Evolutionary conservation across 2,797 vertebrate species (phyloP).

Genomic region (Brotogeris chrysoptera): DNA sequence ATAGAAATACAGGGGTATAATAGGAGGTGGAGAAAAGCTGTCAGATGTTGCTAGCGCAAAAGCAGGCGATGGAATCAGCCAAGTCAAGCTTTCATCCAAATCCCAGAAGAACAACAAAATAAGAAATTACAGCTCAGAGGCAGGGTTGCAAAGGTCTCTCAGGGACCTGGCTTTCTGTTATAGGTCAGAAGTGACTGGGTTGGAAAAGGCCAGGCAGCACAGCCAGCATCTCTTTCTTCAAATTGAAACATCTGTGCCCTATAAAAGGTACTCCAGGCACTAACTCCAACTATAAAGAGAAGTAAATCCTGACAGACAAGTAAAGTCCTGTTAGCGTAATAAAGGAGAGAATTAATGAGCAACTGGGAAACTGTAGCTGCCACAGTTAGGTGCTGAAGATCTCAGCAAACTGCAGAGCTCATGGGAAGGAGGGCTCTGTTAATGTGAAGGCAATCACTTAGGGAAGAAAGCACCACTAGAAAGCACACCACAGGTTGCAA

Average conservation of each 20-base stretch:
- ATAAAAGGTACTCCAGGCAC: constrained; percentile 31
- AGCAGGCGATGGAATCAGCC: background rate
- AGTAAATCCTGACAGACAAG: constrained; percentile 54
- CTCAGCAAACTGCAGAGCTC: background rate
- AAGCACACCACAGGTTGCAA: background rate
- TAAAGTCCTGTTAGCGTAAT: constrained; percentile 25
- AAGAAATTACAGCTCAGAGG: constrained; percentile 33
- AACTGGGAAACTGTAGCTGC: constrained; percentile 29
- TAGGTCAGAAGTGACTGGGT: constrained; percentile 35
- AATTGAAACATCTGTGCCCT: constrained; percentile 54
- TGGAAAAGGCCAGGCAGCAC: constrained; percentile 42
- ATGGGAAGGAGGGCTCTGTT: background rate
- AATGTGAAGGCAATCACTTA: background rate
- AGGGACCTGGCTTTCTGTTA: constrained; percentile 30
- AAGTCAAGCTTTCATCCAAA: constrained; percentile 14
- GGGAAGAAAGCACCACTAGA: background rate
- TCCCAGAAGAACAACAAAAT: constrained; percentile 42
- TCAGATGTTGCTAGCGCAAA: constrained; percentile 16
- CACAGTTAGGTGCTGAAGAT: background rate
- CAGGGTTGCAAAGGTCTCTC: constrained; percentile 18
- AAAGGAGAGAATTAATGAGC: constrained; percentile 48
- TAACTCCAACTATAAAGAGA: constrained; percentile 2
- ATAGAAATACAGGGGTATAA: background rate
- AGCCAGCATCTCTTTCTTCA: constrained; percentile 17
- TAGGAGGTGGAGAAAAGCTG: constrained; percentile 23